Evolutionary conservation across 2,888 invertebrate species (phyloP).

Genomic region (Ferdinandea cuprea): DNA sequence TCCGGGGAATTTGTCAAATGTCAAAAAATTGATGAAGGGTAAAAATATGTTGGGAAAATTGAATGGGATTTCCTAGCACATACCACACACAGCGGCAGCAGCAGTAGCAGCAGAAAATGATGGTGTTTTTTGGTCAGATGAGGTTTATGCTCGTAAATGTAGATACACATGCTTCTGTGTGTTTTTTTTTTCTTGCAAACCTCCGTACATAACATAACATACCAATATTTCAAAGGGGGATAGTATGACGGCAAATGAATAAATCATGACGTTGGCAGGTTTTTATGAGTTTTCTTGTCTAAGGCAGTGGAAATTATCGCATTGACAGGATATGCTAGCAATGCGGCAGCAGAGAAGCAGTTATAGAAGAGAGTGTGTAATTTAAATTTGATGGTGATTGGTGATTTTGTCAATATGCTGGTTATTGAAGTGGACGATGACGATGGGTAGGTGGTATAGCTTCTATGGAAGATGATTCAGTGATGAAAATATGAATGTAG

Average conservation of each 20-base stretch:
- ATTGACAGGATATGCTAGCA: slow-evolving; percentile 29
- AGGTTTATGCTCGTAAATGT: slow-evolving; percentile 6
- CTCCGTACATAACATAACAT: background rate
- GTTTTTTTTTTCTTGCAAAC: background rate
- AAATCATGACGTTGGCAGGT: slow-evolving; percentile 51
- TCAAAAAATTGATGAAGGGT: slow-evolving; percentile 71
- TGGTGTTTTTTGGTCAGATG: slow-evolving; percentile 17
- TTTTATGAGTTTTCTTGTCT: slow-evolving; percentile 31
- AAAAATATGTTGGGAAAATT: slow-evolving; percentile 58
- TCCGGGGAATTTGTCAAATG: slow-evolving; percentile 81
- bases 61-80: slow-evolving; percentile 43
- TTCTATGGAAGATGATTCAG: background rate
- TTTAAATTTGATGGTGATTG: slow-evolving; percentile 18
- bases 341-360: slow-evolving; percentile 27
- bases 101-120: background rate
- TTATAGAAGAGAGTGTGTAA: slow-evolving; percentile 22
- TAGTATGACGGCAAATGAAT: slow-evolving; percentile 52
- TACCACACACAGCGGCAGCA: background rate
- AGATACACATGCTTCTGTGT: background rate
- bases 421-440: background rate
- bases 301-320: slow-evolving; percentile 42
- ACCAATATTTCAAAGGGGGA: slow-evolving; percentile 25
- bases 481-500: no score
- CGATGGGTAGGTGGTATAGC: background rate
- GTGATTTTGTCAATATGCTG: background rate